These are phyloP conservation scores for Pomacea canaliculata DNA, from an alignment of 2,888 invertebrate genomes.

Conservation along the genomic window DNA sequence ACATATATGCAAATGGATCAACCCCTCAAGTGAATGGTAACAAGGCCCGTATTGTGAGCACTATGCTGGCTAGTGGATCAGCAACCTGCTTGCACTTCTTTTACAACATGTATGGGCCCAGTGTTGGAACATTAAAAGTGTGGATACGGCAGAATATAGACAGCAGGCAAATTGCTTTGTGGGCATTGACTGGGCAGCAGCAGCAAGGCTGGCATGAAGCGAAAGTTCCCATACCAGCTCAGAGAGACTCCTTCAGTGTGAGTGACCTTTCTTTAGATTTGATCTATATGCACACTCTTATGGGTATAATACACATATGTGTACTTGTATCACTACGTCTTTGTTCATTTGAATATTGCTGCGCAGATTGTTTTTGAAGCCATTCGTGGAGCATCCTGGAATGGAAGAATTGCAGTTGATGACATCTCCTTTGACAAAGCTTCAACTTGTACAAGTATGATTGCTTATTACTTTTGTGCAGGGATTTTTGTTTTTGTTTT, in stretches of 20 bases:
- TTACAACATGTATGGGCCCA: conserved; percentile 62
- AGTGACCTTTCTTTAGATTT: neutral
- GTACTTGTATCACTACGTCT: too few species aligned
- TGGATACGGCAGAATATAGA: conserved; percentile 43
- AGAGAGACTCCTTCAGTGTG: conserved; percentile 29
- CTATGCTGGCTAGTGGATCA: conserved; percentile 20
- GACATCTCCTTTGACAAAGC: conserved; percentile 49
- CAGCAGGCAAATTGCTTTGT: conserved; percentile 40
- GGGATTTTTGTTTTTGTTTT: too few species aligned
- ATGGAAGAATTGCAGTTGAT: conserved; percentile 66
- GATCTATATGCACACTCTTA: too few species aligned
- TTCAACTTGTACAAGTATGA: conserved; percentile 48
- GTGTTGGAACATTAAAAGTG: conserved; percentile 49
- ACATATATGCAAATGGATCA: conserved; percentile 57
- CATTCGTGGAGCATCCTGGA: conserved; percentile 45
- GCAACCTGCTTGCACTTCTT: conserved; percentile 58
- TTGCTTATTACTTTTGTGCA: too few species aligned
- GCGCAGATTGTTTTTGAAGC: conserved; percentile 61
- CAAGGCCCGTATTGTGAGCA: conserved; percentile 71
- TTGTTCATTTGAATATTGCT: neutral
- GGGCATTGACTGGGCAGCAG: conserved; percentile 50
- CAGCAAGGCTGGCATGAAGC: conserved; percentile 38
- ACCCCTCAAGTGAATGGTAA: conserved; percentile 75
- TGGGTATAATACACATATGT: too few species aligned
- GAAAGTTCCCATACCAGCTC: conserved; percentile 24